Evolutionary conservation across 2,113 vertebrate genomes (phyloP).

Genomic region (Channa argus): DNA sequence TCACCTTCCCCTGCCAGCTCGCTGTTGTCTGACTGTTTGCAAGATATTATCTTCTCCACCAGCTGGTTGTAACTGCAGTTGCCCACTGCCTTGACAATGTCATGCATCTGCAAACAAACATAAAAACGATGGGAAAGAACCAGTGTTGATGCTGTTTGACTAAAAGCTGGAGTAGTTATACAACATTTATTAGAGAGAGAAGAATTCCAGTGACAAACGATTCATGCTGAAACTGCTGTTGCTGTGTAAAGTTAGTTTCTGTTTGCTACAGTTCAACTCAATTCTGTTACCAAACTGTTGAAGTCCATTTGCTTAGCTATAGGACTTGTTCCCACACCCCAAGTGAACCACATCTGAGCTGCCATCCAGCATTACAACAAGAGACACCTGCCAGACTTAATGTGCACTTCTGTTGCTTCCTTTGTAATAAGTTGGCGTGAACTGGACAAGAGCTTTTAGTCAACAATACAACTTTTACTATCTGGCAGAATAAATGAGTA

Average conservation of each 20-base stretch:
- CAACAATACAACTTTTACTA: no score
- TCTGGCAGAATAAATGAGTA: no score
- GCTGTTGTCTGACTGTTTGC: constrained; percentile 96
- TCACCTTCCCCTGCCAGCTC: constrained; percentile 96
- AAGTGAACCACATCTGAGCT: no score
- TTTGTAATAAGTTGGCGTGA: no score
- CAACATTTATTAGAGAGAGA: constrained; percentile 4
- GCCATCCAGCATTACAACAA: no score
- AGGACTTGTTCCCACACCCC: no score
- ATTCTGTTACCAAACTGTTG: background rate
- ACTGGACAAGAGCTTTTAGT: no score
- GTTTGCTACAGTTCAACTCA: background rate
- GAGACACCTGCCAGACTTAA: no score
- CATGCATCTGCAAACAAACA: constrained; percentile 87
- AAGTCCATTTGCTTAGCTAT: background rate
- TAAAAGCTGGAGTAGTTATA: background rate
- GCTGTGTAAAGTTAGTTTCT: background rate
- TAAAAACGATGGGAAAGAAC: constrained; percentile 44
- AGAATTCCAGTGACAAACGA: background rate
- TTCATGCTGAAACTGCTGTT: background rate
- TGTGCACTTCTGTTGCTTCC: no score
- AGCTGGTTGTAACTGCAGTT: constrained; percentile 99
- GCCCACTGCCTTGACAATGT: constrained; percentile 96
- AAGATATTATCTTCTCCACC: constrained; percentile 98
- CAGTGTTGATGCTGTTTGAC: background rate